Conservation (phyloP, 2,888 invertebrate genomes). For the Dione vanillae region DNA sequence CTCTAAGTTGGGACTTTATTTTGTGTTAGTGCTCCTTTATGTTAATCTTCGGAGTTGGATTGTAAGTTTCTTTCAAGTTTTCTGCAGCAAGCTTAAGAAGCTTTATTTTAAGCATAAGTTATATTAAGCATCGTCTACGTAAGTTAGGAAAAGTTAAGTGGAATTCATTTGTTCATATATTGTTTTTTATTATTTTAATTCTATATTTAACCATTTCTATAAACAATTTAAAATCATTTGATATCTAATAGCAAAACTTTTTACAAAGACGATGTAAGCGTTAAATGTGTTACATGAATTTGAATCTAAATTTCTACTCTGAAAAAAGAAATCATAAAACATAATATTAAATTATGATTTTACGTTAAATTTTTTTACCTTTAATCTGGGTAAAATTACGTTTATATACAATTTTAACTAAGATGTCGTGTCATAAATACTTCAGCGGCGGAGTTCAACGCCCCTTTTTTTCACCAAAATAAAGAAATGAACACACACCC, state of each 20-base stretch:
- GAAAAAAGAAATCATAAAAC: neutral
- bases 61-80: slow-evolving; percentile 33
- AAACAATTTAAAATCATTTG: neutral
- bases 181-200: neutral
- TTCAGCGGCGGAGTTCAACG: no score
- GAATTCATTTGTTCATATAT: neutral
- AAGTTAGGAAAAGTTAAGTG: neutral
- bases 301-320: neutral
- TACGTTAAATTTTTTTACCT: no score
- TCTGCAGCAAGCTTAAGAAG: slow-evolving; percentile 8
- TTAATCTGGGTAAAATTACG: no score
- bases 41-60: slow-evolving; percentile 36
- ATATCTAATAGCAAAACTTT: no score
- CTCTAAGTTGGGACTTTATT: slow-evolving; percentile 36
- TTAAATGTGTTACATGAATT: no score
- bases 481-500: no score
- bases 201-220: no score
- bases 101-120: slow-evolving; percentile 3
- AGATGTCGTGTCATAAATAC: no score
- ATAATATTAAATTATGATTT: no score
- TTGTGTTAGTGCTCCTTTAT: slow-evolving; percentile 38
- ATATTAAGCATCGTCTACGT: neutral
- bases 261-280: no score
- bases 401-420: no score
- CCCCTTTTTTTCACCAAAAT: no score